phyloP scores from a whole-genome alignment of 2,113 vertebrate genomes.

The Phoxinus phoxinus region DNA sequence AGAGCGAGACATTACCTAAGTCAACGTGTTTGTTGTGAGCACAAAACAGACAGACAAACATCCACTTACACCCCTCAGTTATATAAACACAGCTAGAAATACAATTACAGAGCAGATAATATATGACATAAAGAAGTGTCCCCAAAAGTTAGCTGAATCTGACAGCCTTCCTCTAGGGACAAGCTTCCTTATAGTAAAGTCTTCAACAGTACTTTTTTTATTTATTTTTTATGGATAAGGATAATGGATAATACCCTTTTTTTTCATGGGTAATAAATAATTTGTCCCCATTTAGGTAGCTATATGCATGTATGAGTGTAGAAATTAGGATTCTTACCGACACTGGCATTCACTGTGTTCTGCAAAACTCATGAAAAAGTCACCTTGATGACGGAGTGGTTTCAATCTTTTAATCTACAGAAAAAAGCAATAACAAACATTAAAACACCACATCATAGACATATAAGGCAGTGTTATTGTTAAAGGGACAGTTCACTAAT shows the following conservation, averaged over 20 bases:
- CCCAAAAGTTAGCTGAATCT: neutral
- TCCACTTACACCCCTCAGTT: neutral
- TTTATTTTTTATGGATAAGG: no score
- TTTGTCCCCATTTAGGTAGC: neutral
- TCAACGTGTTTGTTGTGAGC: constrained; percentile 45
- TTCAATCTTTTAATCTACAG: constrained; percentile 93
- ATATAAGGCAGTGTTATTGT: neutral
- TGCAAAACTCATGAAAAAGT: constrained; percentile 92
- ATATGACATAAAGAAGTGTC: neutral
- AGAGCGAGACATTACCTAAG: constrained; percentile 62
- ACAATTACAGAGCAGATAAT: constrained; percentile 4
- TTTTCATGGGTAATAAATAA: neutral
- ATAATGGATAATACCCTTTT: no score
- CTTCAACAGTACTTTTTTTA: neutral
- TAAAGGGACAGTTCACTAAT: neutral
- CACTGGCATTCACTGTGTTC: constrained; percentile 96
- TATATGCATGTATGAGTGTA: neutral
- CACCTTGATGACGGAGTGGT: constrained; percentile 84
- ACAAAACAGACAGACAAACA: neutral
- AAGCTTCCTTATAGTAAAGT: neutral
- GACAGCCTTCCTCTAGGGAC: neutral
- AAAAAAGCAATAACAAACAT: constrained; percentile 21
- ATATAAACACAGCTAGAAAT: neutral
- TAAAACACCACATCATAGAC: neutral
- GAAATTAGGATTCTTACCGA: constrained; percentile 84